A percentile compares a stretch with the other conserved stretches of the same genome.
These are phyloP conservation scores for Antheraea pernyi DNA, from an alignment of 1,140 invertebrate genomes.

Conservation along the genomic window DNA sequence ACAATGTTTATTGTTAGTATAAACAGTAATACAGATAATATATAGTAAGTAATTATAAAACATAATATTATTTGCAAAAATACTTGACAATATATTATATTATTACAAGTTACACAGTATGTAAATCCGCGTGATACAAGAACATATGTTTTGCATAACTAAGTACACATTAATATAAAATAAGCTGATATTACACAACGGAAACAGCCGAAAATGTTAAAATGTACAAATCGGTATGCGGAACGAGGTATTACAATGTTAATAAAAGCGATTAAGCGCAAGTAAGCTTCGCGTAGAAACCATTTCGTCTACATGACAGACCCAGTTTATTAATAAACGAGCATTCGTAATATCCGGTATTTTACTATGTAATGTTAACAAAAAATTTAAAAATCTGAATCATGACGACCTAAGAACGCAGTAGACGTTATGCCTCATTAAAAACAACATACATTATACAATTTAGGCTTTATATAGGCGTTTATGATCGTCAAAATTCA, in stretches of 20 bases:
- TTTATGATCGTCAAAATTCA: no score
- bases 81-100: background rate
- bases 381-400: background rate
- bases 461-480: no score
- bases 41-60: no score
- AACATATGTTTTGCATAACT: background rate
- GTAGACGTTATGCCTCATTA: no score
- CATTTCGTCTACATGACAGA: background rate
- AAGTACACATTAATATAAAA: background rate
- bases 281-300: background rate
- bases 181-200: slow-evolving; percentile 1
- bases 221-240: slow-evolving; percentile 12
- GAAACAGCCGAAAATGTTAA: slow-evolving; percentile 9
- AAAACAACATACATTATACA: no score
- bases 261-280: slow-evolving; percentile 9
- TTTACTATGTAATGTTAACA: background rate
- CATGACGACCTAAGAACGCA: background rate
- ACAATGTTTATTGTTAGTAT: no score
- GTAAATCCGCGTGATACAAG: background rate
- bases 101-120: background rate
- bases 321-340: background rate
- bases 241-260: slow-evolving; percentile 10
- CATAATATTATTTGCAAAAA: no score
- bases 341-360: background rate
- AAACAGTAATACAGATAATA: no score